A percentile compares a stretch with the other conserved stretches of the same genome.
These are phyloP conservation scores for Drosophila pseudoobscura DNA, from an alignment of 1,140 invertebrate species.

Conservation along the genomic window DNA sequence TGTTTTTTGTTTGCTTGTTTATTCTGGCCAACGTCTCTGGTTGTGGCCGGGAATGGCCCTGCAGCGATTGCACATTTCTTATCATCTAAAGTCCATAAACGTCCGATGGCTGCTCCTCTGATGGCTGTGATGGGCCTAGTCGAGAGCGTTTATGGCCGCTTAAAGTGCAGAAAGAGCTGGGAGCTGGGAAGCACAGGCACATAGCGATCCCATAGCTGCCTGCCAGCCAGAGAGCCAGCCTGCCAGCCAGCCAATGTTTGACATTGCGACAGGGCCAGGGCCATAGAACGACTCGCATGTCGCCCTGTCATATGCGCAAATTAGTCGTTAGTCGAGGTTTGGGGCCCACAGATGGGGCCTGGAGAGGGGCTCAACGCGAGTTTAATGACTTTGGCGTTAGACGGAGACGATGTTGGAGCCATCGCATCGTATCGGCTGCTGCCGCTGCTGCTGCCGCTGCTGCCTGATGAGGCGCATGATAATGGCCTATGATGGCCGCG, in stretches of 20 bases:
- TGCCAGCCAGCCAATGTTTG: conserved; percentile 63
- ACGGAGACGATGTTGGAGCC: conserved; percentile 22
- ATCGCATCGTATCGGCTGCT: too few species aligned
- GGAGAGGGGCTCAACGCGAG: conserved; percentile 44
- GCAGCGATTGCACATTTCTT: conserved; percentile 61
- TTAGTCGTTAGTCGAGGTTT: conserved; percentile 74
- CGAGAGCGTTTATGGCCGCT: conserved; percentile 53
- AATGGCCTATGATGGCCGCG: conserved; percentile 39
- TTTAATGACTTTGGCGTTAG: conserved; percentile 78
- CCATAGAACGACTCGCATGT: conserved; percentile 60
- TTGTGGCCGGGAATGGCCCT: conserved; percentile 31
- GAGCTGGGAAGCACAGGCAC: conserved; percentile 68
- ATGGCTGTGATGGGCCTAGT: conserved; percentile 33
- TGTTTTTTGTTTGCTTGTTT: not conserved
- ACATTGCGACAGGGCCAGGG: conserved; percentile 41
- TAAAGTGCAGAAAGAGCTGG: conserved; percentile 51
- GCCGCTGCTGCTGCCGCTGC: conserved; percentile 65
- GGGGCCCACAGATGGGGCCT: conserved; percentile 13
- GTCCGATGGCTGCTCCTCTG: conserved; percentile 24
- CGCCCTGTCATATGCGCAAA: conserved; percentile 78
- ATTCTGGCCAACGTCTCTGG: conserved; percentile 1
- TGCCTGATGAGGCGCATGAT: conserved; percentile 51
- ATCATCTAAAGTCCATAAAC: conserved; percentile 74
- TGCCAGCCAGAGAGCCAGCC: too few species aligned
- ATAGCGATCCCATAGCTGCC: conserved; percentile 58